Conservation (phyloP, 2,113 vertebrate genomes). For the Coreoperca whiteheadi region DNA sequence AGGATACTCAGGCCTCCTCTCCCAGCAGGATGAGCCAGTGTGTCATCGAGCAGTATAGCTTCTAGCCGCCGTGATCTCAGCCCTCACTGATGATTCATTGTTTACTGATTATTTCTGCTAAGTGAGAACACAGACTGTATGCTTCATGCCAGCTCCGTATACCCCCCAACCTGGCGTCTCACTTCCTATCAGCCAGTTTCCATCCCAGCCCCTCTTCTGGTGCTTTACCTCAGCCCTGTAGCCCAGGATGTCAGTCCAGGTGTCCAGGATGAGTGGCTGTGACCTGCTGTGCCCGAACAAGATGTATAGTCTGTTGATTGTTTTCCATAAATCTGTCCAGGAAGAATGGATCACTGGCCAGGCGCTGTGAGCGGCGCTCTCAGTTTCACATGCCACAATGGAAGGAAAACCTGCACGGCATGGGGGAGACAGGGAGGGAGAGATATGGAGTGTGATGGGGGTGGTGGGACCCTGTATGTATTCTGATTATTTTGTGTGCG, state of each 20-base stretch:
- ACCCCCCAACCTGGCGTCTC: slow-evolving; percentile 54
- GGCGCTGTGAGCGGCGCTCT: slow-evolving; percentile 92
- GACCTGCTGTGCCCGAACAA: slow-evolving; percentile 68
- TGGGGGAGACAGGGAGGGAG: slow-evolving; percentile 87
- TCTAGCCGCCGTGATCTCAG: slow-evolving; percentile 46
- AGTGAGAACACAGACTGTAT: slow-evolving; percentile 64
- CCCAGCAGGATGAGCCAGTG: slow-evolving; percentile 44
- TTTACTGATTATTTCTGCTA: slow-evolving; percentile 71
- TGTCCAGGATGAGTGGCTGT: slow-evolving; percentile 80
- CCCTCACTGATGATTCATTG: slow-evolving; percentile 69
- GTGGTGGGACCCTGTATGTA: slow-evolving; percentile 21
- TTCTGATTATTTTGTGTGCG: not conserved
- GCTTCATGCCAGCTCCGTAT: slow-evolving; percentile 54
- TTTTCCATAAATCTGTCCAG: slow-evolving; percentile 97
- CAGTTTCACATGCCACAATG: slow-evolving; percentile 94
- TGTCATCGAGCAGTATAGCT: slow-evolving; percentile 37
- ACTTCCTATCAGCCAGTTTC: slow-evolving; percentile 64
- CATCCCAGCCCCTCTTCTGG: slow-evolving; percentile 30
- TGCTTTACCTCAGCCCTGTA: slow-evolving; percentile 41
- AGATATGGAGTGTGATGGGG: slow-evolving; percentile 54
- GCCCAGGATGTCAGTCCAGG: slow-evolving; percentile 81
- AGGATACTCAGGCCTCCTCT: slow-evolving; percentile 63
- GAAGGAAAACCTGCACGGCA: slow-evolving; percentile 93
- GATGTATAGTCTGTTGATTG: slow-evolving; percentile 88
- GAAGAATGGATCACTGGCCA: slow-evolving; percentile 95